Percentiles rank a stretch among this genome's conserved stretches.
Evolutionary conservation across 2,113 vertebrate species (phyloP).

Genomic region (Malurus elegans): DNA sequence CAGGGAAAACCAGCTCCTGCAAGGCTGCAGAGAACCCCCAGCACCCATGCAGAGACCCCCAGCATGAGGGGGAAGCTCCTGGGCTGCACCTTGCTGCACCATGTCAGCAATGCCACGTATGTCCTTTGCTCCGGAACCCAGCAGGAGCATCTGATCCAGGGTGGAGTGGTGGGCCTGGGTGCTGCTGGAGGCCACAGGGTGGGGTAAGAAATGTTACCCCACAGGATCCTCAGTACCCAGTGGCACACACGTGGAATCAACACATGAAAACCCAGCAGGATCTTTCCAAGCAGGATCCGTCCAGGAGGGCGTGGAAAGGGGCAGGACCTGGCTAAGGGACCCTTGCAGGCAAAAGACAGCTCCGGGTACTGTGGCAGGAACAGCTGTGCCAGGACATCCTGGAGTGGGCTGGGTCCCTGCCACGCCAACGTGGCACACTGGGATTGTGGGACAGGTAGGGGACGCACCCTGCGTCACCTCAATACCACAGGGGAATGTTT

Average conservation of each 20-base stretch:
- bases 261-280: not conserved
- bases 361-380: fast-evolving
- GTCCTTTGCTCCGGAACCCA: not conserved
- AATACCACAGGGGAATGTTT: fast-evolving
- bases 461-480: not conserved
- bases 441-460: not conserved
- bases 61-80: fast-evolving
- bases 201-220: not conserved
- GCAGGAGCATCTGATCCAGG: not conserved
- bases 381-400: not conserved
- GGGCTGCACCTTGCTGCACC: not conserved
- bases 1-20: not conserved
- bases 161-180: not conserved
- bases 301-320: not conserved
- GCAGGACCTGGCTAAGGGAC: not conserved
- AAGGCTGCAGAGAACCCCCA: not conserved
- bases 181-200: not conserved
- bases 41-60: not conserved
- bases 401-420: not conserved
- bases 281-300: not conserved
- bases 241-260: not conserved
- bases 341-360: not conserved
- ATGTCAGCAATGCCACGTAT: not conserved
- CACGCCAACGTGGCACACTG: not conserved
- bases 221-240: not conserved